Base-by-base conservation (phyloP, 2,888 invertebrate species). In the Nineta flava region DNA sequence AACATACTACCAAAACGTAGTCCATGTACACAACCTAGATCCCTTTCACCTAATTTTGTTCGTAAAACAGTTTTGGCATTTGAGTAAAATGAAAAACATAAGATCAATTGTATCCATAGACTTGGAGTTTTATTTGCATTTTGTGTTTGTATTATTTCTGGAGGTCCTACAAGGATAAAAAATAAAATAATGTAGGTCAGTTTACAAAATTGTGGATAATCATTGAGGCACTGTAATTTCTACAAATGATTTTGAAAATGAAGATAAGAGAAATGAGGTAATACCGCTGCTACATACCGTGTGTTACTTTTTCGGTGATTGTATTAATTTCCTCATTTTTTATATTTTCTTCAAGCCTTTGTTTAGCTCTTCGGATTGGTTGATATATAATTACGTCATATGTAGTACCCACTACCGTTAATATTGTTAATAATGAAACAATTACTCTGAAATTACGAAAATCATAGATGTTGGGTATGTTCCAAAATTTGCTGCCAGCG, bases 1-100 rank as follows among this genome's bases (percentile, higher is more conserved):
- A 69, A 55, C 71, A 77, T 75, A 15, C 72, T 68, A 16, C 76
- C 59, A 54, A 75, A 72, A 54, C 72, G 64, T 9, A 75, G 50
- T 1, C 75, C 75, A 54, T 75, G 73, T 12, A 76, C 62, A 3
- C 64, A 60, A 0, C 60, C 55, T 1, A 76, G 54, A 1, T 66
- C 60, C 15, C 66, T 64, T 0, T 57, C 38, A 3, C 59, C 53
- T 3, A 65, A 47, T 15, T 62, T 60, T 0, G 68, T 68, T 31
- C 61, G 60, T 13, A 73, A 60, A 40, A 75, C 62, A 6, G 61
- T 60, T 48, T 60, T 65, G 0, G 66, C 61, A 53, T 74, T 76
- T 3, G 68, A 63, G 47, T 70, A 68, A 6, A 71, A 42, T 0
- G 75, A 75, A 55, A 75, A 77, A 50, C 71, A 69, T 21, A 65